Evolutionary conservation across 2,797 vertebrate genomes (phyloP).

Genomic region (Botia almorhae): DNA sequence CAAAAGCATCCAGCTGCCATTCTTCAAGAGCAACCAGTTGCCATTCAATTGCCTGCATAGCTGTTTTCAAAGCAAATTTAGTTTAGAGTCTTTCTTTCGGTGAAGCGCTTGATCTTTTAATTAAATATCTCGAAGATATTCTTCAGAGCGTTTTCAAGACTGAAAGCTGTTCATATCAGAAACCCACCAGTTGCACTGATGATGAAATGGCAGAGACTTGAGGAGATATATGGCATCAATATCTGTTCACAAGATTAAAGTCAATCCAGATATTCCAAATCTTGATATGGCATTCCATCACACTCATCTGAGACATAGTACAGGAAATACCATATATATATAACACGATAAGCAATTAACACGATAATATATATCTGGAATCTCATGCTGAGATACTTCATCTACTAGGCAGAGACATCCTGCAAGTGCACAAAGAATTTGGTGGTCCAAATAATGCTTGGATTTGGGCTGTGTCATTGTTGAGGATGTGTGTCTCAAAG

Average conservation of each 20-base stretch:
- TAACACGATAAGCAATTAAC: too few species aligned
- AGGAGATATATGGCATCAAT: constrained; percentile 4
- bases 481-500: constrained; percentile 5
- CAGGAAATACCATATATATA: constrained; percentile 2
- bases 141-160: not conserved
- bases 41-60: not conserved
- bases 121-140: not conserved
- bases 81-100: not conserved
- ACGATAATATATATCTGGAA: too few species aligned
- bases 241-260: not conserved
- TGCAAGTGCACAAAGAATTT: not conserved
- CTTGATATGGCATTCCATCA: not conserved
- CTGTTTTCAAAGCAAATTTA: not conserved
- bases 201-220: constrained; percentile 9
- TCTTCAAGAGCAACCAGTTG: not conserved
- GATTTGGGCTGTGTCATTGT: not conserved
- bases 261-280: not conserved
- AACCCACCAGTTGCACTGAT: not conserved
- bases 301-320: not conserved
- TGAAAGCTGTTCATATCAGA: not conserved
- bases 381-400: constrained; percentile 1
- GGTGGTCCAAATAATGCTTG: not conserved
- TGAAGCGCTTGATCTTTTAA: not conserved
- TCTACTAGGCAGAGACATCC: not conserved
- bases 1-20: not conserved